phyloP scores from a whole-genome alignment of 2,113 vertebrate genomes.

The Thryonomys swinderianus region DNA sequence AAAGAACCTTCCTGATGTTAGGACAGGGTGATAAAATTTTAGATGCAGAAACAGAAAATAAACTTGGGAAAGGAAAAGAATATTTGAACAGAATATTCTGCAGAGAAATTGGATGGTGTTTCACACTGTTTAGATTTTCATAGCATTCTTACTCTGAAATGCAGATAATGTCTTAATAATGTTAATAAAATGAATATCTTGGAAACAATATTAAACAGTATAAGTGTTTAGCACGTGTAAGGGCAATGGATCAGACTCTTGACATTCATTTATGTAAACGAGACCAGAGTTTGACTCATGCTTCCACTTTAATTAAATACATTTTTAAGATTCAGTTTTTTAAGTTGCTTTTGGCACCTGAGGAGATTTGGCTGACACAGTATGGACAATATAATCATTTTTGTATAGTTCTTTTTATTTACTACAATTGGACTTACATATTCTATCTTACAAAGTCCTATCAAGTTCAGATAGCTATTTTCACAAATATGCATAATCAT shows the following conservation, averaged over 20 bases:
- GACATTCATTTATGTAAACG: constrained; percentile 25
- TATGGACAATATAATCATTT: neutral
- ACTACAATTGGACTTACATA: neutral
- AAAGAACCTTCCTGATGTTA: constrained; percentile 26
- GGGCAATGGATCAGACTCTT: neutral
- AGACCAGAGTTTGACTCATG: neutral
- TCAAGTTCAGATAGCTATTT: constrained; percentile 57
- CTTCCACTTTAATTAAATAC: constrained; percentile 38
- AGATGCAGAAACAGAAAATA: constrained; percentile 29
- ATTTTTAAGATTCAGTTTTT: constrained; percentile 46
- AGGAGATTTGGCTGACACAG: constrained; percentile 29
- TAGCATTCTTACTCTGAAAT: constrained; percentile 42
- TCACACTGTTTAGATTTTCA: constrained; percentile 2
- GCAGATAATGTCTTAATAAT: constrained; percentile 36
- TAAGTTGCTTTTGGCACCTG: constrained; percentile 69
- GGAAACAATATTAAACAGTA: neutral
- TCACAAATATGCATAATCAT: constrained; percentile 56
- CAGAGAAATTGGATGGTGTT: constrained; percentile 12
- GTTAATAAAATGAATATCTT: neutral
- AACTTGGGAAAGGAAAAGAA: neutral
- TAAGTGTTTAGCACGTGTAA: neutral
- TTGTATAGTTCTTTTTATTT: neutral
- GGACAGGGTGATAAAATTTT: constrained; percentile 25
- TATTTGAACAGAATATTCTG: constrained; percentile 51
- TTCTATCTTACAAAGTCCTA: constrained; percentile 25